A percentile compares a stretch with the other conserved stretches of the same genome.
Conservation (phyloP, 2,888 invertebrate species). For the Zele albiditarsus region DNA sequence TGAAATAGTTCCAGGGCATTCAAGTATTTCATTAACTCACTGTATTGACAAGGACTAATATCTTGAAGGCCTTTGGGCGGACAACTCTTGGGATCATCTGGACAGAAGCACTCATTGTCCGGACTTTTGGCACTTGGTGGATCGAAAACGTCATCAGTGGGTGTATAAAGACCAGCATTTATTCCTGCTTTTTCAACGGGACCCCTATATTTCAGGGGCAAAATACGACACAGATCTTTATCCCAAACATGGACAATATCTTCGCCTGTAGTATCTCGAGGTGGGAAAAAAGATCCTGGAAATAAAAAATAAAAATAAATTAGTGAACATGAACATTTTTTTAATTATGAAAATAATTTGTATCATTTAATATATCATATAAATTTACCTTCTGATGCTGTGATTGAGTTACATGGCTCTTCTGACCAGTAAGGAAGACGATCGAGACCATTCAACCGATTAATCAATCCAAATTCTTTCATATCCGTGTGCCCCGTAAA, state of each 20-base stretch:
- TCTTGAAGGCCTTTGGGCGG: constrained; percentile 86
- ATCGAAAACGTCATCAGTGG: constrained; percentile 80
- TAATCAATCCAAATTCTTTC: constrained; percentile 86
- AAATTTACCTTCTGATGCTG: constrained; percentile 73
- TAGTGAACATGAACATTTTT: not conserved
- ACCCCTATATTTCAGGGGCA: constrained; percentile 83
- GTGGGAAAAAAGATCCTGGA: constrained; percentile 87
- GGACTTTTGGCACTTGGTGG: constrained; percentile 75
- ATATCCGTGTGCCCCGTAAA: constrained; percentile 83
- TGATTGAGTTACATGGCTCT: constrained; percentile 79
- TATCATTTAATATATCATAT: not conserved
- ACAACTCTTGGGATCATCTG: constrained; percentile 79
- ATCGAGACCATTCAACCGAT: constrained; percentile 84
- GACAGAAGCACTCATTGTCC: constrained; percentile 82
- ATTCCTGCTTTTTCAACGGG: constrained; percentile 83
- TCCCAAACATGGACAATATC: constrained; percentile 86
- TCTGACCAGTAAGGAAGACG: constrained; percentile 85
- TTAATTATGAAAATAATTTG: not conserved
- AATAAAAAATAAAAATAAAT: constrained; percentile 5
- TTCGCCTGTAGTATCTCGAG: constrained; percentile 76
- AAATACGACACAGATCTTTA: constrained; percentile 87
- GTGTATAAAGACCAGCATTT: constrained; percentile 82
- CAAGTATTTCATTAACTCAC: constrained; percentile 73
- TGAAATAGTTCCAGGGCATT: not conserved
- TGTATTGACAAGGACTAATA: constrained; percentile 90